Base-by-base conservation (phyloP, 2,113 vertebrate species). In the Tinamus guttatus region DNA sequence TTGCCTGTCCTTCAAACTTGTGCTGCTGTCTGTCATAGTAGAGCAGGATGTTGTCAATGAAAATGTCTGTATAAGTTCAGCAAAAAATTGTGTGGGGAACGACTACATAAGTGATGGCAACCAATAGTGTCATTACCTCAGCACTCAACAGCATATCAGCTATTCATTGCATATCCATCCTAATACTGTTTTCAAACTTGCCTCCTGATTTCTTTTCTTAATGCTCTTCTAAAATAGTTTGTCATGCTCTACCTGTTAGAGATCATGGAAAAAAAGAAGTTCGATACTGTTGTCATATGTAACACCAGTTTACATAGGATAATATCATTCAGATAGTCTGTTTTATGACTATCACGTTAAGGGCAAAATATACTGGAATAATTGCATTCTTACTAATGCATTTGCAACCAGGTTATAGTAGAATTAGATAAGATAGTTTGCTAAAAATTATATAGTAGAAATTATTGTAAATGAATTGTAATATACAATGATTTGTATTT, bases 391-490 rank as follows among this genome's bases (percentile, higher is more conserved):
- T 98, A 97, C 98, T 97, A 98, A 99, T 98, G 98, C 99, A 98
- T 97, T 99, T 98, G 98, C 98, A 98, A 98, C 98, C 99, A 99
- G 98, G 99, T 99, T 98, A 98, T 98, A 98, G 98, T 98, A 98
- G 98, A 97, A 97, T 95, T 98, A 98, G 94, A 87, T 98, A 98
- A 96, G 97, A 97, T 98, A 98, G 98, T 98, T 99, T 99, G 98
- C 98, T 98, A 98, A 98, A 97, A 98, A 98, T 98, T 99, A 98
- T 98, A 98, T 97, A 98, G 97, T 98, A 98, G 95, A 98, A 97
- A 98, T 98, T 98, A 98, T 94, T 99, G 99, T 99, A 99, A 98
- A 99, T 98, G 73, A 98, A 96, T 98, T 99, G 99, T 99, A 99
- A 99, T 98, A 99, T 99, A 99, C 89, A 94, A 97, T 96, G 94